Base-by-base conservation (phyloP, 2,797 vertebrate genomes). In the Cetoscarus ocellatus region DNA sequence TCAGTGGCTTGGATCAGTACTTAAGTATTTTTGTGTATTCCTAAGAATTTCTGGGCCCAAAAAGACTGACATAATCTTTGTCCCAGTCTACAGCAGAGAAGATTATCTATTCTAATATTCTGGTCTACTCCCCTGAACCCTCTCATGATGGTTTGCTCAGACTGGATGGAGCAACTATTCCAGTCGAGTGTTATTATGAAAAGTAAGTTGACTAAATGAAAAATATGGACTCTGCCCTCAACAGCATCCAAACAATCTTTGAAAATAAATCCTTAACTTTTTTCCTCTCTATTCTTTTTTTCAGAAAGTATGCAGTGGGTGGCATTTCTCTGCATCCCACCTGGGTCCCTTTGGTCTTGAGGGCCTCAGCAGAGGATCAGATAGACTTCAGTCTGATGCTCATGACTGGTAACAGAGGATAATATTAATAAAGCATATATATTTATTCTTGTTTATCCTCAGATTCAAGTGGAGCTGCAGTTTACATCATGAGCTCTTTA, bases 181-280 rank as follows among this genome's bases (percentile, higher is more conserved):
- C 92, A 19, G 74, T 94, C 65, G 85, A 91, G 78, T 94, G 93
- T 27, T 91, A 92, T 62, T 94, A 91, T 83, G 67, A 77, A 34
- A 93, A 70, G 94, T 93, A 66, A 70, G 83, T 44, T 47, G n/a
- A 17, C 5, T 5, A 11, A 11, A 44, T 44, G 13, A 6, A 27
- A 5, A 3, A 64, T 8, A 19, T 79, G 1, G 11, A 3, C 17
- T 17, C 0, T 0, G 3, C 18, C 6, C 38, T 9, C 38, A 17
- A 48, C 2, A 0, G 5, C 3, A 36, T 34, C 19, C 51, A 27
- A 35, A 18, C 19, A 40, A 12, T 13, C 10, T 34, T 27, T 6
- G 35, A 0, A 1, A 7, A 38, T 3, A 10, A 38, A 34, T 10
- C 42, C 1, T 4, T 53, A n/a, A n/a, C n/a, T n/a, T n/a, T n/a